Conservation (phyloP, 2,888 invertebrate species). For the Eristalis intricaria region DNA sequence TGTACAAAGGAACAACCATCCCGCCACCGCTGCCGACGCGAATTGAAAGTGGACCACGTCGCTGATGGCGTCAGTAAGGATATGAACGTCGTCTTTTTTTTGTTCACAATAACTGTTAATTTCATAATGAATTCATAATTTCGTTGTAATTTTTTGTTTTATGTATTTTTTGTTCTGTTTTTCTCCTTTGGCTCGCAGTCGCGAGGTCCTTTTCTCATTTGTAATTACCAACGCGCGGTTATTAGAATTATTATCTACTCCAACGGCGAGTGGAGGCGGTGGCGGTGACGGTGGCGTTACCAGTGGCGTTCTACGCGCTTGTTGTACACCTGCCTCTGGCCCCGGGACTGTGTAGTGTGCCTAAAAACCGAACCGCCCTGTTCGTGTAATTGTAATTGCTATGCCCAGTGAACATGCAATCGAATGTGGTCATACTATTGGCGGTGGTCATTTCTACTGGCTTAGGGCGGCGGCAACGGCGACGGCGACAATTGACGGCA, state of each 20-base stretch:
- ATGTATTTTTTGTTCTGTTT: not conserved
- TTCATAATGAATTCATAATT: constrained; percentile 80
- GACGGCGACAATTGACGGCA: not conserved
- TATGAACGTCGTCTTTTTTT: constrained; percentile 20
- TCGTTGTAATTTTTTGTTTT: constrained; percentile 19
- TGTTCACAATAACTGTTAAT: constrained; percentile 77
- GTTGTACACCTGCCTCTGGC: constrained; percentile 45
- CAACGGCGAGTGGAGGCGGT: not conserved
- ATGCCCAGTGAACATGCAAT: constrained; percentile 65
- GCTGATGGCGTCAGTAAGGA: constrained; percentile 20
- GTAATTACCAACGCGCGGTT: constrained; percentile 65
- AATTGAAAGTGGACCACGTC: constrained; percentile 22
- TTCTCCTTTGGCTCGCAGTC: not conserved
- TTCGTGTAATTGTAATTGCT: constrained; percentile 63
- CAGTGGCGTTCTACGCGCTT: not conserved
- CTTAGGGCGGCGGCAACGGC: not conserved
- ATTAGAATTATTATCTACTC: constrained; percentile 59
- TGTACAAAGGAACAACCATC: not conserved
- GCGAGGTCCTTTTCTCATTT: constrained; percentile 2
- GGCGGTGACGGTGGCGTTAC: no score
- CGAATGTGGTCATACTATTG: constrained; percentile 39
- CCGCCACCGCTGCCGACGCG: not conserved
- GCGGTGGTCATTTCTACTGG: not conserved
- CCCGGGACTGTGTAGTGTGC: constrained; percentile 16
- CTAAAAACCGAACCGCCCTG: constrained; percentile 26